phyloP scores from a whole-genome alignment of 2,797 vertebrate species.

The Sebastes variabilis region DNA sequence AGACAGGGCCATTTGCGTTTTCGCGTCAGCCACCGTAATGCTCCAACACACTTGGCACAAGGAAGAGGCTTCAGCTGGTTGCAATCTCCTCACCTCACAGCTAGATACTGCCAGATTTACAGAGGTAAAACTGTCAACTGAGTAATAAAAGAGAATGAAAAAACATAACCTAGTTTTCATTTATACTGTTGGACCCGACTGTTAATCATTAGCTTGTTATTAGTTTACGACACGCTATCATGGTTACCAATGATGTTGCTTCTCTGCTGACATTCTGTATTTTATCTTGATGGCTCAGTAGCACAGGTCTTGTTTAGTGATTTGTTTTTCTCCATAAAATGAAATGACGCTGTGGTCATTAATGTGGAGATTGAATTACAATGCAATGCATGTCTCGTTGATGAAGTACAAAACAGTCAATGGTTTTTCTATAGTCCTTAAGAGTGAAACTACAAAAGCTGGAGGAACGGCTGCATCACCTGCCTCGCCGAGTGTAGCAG shows the following conservation, averaged over 20 bases:
- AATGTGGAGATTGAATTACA: not conserved
- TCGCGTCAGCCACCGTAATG: too few species aligned
- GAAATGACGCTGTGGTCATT: not conserved
- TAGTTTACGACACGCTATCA: not conserved
- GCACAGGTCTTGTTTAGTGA: not conserved
- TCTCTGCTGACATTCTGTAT: not conserved
- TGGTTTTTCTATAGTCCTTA: not conserved
- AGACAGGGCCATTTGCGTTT: too few species aligned
- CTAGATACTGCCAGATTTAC: too few species aligned
- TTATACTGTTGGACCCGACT: not conserved
- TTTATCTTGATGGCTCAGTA: not conserved
- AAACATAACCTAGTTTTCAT: not conserved
- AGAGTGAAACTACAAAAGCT: conserved; percentile 46
- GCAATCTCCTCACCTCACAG: too few species aligned
- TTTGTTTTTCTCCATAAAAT: not conserved
- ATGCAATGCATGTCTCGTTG: not conserved
- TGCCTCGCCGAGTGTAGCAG: conserved; percentile 71
- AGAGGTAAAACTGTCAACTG: not conserved
- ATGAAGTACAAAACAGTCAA: not conserved
- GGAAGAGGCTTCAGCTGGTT: too few species aligned
- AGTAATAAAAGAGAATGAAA: not conserved
- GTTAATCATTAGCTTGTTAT: not conserved
- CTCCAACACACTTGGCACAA: too few species aligned
- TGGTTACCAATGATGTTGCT: not conserved
- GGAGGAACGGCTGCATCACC: conserved; percentile 59